Evolutionary conservation across 2,888 invertebrate genomes (phyloP).

Genomic region (Sympetrum striolatum): DNA sequence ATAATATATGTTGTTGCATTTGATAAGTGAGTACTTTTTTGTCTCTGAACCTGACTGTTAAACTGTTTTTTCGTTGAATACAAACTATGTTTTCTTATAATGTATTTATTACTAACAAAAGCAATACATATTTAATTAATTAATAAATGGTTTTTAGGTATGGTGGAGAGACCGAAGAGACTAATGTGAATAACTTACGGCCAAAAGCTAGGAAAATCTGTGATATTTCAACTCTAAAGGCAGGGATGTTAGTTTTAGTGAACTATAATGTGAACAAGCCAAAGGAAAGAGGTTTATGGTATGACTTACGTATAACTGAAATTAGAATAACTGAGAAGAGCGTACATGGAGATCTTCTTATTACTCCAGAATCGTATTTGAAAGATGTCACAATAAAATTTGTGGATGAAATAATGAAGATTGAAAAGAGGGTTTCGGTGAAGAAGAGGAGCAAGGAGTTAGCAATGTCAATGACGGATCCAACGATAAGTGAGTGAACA

Average conservation of each 20-base stretch:
- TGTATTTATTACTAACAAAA: conserved; percentile 47
- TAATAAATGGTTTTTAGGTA: conserved; percentile 47
- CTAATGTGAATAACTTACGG: conserved; percentile 65
- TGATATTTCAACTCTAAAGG: conserved; percentile 63
- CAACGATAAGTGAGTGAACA: conserved; percentile 46
- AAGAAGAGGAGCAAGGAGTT: conserved; percentile 60
- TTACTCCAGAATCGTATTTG: conserved; percentile 58
- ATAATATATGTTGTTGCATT: conserved; percentile 44
- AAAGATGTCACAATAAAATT: conserved; percentile 68
- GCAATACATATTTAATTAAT: conserved; percentile 53
- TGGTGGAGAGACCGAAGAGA: conserved; percentile 52
- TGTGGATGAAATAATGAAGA: conserved; percentile 70
- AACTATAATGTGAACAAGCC: conserved; percentile 78
- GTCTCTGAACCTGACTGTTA: conserved; percentile 55
- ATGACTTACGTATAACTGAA: conserved; percentile 53
- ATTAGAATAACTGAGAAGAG: conserved; percentile 53
- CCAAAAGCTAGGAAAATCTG: conserved; percentile 70
- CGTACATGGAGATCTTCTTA: neutral
- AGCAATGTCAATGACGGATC: conserved; percentile 52
- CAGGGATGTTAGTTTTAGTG: conserved; percentile 71
- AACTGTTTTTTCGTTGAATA: too few species aligned
- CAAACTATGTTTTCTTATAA: too few species aligned
- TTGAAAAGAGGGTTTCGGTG: conserved; percentile 66
- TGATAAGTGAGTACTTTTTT: conserved; percentile 46
- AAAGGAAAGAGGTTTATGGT: conserved; percentile 74